phyloP scores from a whole-genome alignment of 2,888 invertebrate species.

The Polydrusus cervinus region DNA sequence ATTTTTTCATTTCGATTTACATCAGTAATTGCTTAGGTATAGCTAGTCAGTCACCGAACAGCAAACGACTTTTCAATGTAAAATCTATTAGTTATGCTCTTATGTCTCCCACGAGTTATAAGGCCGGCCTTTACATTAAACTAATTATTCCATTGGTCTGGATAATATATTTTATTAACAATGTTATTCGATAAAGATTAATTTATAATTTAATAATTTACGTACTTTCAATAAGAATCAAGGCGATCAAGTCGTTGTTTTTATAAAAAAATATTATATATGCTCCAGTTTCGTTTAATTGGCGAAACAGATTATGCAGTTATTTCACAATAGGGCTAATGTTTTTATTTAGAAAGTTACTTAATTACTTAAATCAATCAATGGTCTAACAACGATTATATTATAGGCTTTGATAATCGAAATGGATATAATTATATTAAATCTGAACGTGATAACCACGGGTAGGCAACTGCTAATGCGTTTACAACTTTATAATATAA shows the following conservation, averaged over 20 bases:
- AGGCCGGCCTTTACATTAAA: slow-evolving; percentile 24
- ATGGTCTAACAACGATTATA: background rate
- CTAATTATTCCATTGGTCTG: slow-evolving; percentile 43
- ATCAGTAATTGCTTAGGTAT: slow-evolving; percentile 6
- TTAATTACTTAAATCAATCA: slow-evolving; percentile 32
- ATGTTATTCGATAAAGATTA: slow-evolving; percentile 21
- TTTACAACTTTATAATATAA: background rate
- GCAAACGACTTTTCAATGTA: slow-evolving; percentile 19
- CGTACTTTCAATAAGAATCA: slow-evolving; percentile 58
- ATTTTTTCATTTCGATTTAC: slow-evolving; percentile 17
- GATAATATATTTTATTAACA: slow-evolving; percentile 28
- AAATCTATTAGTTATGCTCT: slow-evolving; percentile 17
- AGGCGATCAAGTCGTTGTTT: slow-evolving; percentile 57
- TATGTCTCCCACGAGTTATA: slow-evolving; percentile 32
- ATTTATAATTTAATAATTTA: slow-evolving; percentile 39
- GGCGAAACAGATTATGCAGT: slow-evolving; percentile 19
- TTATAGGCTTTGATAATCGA: background rate
- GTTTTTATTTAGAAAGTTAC: slow-evolving; percentile 30
- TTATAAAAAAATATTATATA: slow-evolving; percentile 18
- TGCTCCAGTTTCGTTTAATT: slow-evolving; percentile 29
- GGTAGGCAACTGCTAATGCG: slow-evolving; percentile 24
- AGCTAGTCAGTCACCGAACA: slow-evolving; percentile 15
- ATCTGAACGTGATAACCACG: background rate
- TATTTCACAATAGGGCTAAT: slow-evolving; percentile 29
- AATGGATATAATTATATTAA: background rate